Evolutionary conservation across 2,888 invertebrate genomes (phyloP).

Genomic region (Melanotus villosus): DNA sequence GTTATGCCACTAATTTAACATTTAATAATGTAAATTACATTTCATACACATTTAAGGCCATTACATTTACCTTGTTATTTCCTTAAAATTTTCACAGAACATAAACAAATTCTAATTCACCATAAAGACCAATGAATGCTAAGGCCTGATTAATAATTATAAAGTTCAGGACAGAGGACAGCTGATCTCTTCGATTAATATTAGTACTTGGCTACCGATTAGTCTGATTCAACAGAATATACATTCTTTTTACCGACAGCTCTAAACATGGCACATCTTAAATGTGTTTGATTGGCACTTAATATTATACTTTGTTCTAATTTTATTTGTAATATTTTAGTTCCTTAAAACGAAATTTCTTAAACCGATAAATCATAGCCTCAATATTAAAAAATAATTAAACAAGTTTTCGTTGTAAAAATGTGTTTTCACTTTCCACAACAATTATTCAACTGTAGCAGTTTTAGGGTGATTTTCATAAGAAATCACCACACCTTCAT

Average conservation of each 20-base stretch:
- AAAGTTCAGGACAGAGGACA: too few species aligned
- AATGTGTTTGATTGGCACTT: conserved; percentile 8
- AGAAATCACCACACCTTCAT: conserved; percentile 73
- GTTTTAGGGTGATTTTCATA: conserved; percentile 65
- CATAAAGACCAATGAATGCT: too few species aligned
- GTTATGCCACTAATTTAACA: conserved; percentile 8
- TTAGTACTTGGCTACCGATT: too few species aligned
- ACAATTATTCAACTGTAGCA: not conserved
- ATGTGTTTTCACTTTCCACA: not conserved
- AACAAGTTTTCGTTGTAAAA: not conserved
- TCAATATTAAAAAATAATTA: conserved; percentile 21
- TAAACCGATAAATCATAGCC: conserved; percentile 21
- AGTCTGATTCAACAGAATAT: too few species aligned
- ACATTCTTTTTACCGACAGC: too few species aligned
- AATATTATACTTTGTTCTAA: not conserved
- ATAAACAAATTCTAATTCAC: not conserved
- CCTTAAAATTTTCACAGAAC: not conserved
- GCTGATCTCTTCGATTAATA: too few species aligned
- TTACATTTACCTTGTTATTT: too few species aligned
- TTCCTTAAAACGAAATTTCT: conserved; percentile 21
- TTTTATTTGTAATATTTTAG: not conserved
- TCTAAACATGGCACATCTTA: too few species aligned
- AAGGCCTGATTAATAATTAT: too few species aligned
- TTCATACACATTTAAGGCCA: conserved; percentile 1
- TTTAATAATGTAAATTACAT: not conserved